Base-by-base conservation (phyloP, 2,888 invertebrate genomes). In the Athalia rosae region DNA sequence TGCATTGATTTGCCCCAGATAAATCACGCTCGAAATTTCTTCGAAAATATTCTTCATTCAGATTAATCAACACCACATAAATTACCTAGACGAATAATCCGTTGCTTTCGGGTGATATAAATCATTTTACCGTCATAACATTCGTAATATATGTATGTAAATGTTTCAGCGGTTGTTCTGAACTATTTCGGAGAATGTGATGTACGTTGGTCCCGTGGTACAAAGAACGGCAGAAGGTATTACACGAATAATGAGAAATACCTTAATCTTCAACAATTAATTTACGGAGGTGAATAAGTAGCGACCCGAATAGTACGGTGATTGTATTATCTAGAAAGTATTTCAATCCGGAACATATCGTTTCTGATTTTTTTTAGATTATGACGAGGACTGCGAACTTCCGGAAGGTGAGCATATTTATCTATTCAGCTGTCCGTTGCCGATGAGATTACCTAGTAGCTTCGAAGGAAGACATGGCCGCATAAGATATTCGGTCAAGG, bases 401-500 rank as follows among this genome's bases (percentile, higher is more conserved):
- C 45, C 64, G 8, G 47, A 64, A 64, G 64, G 64, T 47, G 45
- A 64, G 47, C 47, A 64, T 4, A 13, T 64, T 6, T 64, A 47
- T 15, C n/a, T 64, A 6, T 91, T 91, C 80, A 81, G 83, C 28
- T 90, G 89, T 77, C 84, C 84, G 50, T 83, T 91, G 28, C 90
- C 91, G 0, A 82, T 82, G 2, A 82, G 84, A 71, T 76, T 86
- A 41, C 87, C 87, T 4, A 85, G 85, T 2, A 84, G 84, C 28
- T 88, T 86, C 80, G 82, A 83, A 61, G 84, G 85, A 7, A 78
- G 87, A 84, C 69, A 82, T 83, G 85, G 90, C 3, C 83, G 82
- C 71, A 85, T 91, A 1, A 84, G 88, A 11, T 91, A 91, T 82
- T 82, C 82, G 13, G 84, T 89, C 59, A 87, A 87, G 76, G 89